Percentiles rank a stretch among this genome's conserved stretches.
These are phyloP conservation scores for Hyles vespertilio DNA, from an alignment of 1,140 invertebrate species.

Conservation along the genomic window DNA sequence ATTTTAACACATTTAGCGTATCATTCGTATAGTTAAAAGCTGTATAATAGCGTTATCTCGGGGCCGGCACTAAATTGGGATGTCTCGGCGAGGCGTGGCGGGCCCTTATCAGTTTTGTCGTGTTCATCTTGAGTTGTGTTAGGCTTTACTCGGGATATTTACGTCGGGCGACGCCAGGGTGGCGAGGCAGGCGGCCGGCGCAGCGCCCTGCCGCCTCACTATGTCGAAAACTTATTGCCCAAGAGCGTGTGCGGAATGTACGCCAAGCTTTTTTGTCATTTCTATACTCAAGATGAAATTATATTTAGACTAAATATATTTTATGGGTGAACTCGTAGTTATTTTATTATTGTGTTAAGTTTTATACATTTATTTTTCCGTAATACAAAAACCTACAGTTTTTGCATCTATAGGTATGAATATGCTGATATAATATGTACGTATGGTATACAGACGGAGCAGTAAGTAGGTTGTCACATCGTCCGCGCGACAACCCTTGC, in stretches of 20 bases:
- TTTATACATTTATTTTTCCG: too few species aligned
- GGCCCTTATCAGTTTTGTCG: slow-evolving; percentile 70
- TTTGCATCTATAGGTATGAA: too few species aligned
- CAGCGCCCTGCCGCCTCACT: slow-evolving; percentile 62
- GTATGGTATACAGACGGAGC: too few species aligned
- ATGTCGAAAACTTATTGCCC: slow-evolving; percentile 64
- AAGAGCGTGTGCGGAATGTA: slow-evolving; percentile 32
- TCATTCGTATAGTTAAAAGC: slow-evolving; percentile 73
- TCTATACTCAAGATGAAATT: background rate
- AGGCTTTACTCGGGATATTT: slow-evolving; percentile 72
- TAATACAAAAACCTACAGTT: too few species aligned
- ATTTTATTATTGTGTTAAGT: too few species aligned
- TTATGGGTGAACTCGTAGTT: too few species aligned
- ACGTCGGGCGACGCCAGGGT: slow-evolving; percentile 56
- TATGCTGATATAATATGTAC: too few species aligned
- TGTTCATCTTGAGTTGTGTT: slow-evolving; percentile 75
- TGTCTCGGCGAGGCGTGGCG: slow-evolving; percentile 61
- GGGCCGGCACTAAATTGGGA: slow-evolving; percentile 72
- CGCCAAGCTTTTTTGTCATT: slow-evolving; percentile 34
- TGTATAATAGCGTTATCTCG: slow-evolving; percentile 73
- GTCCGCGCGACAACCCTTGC: slow-evolving; percentile 57
- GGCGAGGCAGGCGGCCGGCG: slow-evolving; percentile 42
- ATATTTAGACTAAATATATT: too few species aligned
- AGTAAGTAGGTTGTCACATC: too few species aligned
- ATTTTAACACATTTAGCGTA: slow-evolving; percentile 73